Conservation (phyloP, 2,797 vertebrate genomes). For the Hirundo rustica region DNA sequence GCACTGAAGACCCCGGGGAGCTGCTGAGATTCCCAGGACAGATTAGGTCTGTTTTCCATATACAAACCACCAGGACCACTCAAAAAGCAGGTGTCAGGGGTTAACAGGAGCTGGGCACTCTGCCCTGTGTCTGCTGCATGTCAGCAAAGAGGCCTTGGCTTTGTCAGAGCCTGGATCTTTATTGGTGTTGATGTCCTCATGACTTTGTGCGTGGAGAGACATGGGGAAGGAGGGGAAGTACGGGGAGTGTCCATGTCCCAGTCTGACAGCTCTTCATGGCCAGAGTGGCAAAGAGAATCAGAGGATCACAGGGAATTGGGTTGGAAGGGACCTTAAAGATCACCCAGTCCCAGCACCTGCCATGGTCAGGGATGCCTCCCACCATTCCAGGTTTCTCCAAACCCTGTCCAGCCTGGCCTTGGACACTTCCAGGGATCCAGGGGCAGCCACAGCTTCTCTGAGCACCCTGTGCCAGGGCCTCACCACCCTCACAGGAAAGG, state of each 20-base stretch:
- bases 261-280: background rate
- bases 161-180: background rate
- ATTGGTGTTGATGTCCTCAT: background rate
- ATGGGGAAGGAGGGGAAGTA: background rate
- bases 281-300: background rate
- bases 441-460: background rate
- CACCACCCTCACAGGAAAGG: fast-evolving
- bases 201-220: background rate
- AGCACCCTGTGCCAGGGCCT: fast-evolving
- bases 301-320: background rate
- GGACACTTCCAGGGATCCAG: background rate
- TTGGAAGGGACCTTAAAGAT: background rate
- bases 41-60: background rate
- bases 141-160: background rate
- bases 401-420: fast-evolving
- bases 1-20: background rate
- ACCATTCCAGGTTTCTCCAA: fast-evolving
- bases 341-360: fast-evolving
- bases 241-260: fast-evolving
- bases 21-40: background rate
- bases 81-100: background rate
- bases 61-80: background rate
- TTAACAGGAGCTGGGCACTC: background rate
- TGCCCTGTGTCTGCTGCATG: background rate
- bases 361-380: background rate